A percentile compares a stretch with the other conserved stretches of the same genome.
Conservation (phyloP, 2,797 vertebrate species). For the Apodemus agrarius region DNA sequence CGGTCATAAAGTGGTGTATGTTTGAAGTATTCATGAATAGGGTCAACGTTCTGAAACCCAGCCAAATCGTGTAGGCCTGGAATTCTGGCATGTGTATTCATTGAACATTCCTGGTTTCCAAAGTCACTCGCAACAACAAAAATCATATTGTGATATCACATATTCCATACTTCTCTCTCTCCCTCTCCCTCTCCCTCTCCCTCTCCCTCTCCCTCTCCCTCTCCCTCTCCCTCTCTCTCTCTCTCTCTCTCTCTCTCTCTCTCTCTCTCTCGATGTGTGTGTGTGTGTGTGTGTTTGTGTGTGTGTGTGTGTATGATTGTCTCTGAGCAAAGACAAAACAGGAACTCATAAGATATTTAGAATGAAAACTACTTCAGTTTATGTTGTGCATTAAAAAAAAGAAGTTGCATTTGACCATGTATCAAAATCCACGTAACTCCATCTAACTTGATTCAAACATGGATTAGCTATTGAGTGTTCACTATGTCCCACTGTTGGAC, state of each 20-base stretch:
- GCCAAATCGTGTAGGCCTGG: slow-evolving; percentile 73
- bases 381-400: neutral
- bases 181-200: too few species aligned
- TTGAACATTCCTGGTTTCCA: slow-evolving; percentile 66
- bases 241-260: too few species aligned
- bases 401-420: neutral
- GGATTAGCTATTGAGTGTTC: neutral
- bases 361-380: neutral
- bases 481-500: neutral
- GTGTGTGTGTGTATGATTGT: neutral
- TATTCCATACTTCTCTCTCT: too few species aligned
- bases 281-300: neutral
- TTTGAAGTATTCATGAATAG: slow-evolving; percentile 70
- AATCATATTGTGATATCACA: slow-evolving; percentile 21
- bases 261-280: too few species aligned
- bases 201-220: too few species aligned
- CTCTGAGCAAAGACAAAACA: slow-evolving; percentile 44
- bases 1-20: slow-evolving; percentile 45
- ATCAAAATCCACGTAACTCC: neutral
- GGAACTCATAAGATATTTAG: neutral
- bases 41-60: slow-evolving; percentile 49
- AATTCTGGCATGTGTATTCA: slow-evolving; percentile 73
- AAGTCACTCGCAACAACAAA: slow-evolving; percentile 62
- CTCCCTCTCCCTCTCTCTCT: too few species aligned
- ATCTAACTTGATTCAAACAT: neutral